Evolutionary conservation across 1,140 invertebrate species (phyloP), one percentile per base, ranked within the genome.

Genomic region (Caenorhabditis latens): DNA sequence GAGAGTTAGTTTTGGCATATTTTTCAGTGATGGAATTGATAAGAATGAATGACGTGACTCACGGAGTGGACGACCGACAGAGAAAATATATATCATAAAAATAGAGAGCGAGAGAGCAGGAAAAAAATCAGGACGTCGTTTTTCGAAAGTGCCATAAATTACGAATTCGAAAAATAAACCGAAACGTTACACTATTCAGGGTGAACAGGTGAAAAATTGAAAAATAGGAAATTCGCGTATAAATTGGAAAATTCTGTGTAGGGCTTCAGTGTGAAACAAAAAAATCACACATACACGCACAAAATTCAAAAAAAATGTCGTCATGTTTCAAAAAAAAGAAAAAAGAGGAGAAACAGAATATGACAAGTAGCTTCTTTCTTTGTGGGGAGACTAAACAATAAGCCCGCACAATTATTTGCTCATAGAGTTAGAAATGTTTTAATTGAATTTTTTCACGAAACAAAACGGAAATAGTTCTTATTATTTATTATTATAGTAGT

Each of bases 11-110:
- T 71, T 46, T 46, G 43, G 11, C 65, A 43, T 32, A 46, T 16
- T 71, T 46, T 79, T 79, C 16, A 79, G 67, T 19, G 67, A 50
- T 50, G n/a, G 71, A 79, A 50, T 79, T 79, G 71, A 79, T 79
- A 79, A 79, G 71, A 46, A 79, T 8, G 71, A 53, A 50, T 79
- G 71, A 79, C 71, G 71, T 79, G 67, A 46, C 14, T 79, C 71
- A 21, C 46, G 46, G 71, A 71, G 43, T n/a, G 63, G 63, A 71
- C 43, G 42, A 32, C 5, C 24, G 24, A 32, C 11, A 63, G 13
- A 58, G 19, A 58, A 2, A 19, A 58, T 21, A n/a, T 58, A 21
- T n/a, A 58, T 58, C 16, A n/a, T 53, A 53, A 32, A 32, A 32
- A 32, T 32, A 32, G 32, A 32, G 32, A 32, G 32, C 32, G 32